Percentiles rank a stretch among this genome's conserved stretches.
phyloP scores from a whole-genome alignment of 2,113 vertebrate species.

The Hipposideros armiger region DNA sequence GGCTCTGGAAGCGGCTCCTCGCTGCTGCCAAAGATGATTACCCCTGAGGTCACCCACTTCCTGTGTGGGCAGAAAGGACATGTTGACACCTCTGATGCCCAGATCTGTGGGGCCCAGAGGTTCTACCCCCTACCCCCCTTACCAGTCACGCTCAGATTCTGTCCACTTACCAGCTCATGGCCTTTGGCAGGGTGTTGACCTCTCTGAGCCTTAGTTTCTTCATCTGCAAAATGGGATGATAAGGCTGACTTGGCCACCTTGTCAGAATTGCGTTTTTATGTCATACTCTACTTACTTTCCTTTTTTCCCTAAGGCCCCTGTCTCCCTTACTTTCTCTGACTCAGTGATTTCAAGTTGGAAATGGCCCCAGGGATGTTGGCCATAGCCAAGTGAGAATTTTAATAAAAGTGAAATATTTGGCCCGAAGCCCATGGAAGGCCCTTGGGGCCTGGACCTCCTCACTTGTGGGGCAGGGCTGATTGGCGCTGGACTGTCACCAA shows the following conservation, averaged over 20 bases:
- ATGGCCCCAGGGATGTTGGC: background rate
- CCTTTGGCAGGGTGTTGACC: background rate
- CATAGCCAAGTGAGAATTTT: background rate
- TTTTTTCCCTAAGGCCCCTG: background rate
- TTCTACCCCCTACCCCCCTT: background rate
- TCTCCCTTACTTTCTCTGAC: background rate
- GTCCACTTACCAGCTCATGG: accelerated
- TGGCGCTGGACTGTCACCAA: background rate
- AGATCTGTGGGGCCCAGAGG: background rate
- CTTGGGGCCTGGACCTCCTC: background rate
- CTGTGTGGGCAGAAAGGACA: background rate
- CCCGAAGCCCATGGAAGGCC: background rate
- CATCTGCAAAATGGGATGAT: background rate
- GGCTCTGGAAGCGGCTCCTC: background rate
- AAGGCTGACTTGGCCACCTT: accelerated
- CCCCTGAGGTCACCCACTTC: background rate
- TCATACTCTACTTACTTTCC: background rate
- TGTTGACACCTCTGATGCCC: background rate
- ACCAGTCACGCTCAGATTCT: accelerated
- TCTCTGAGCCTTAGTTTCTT: background rate
- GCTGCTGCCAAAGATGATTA: background rate
- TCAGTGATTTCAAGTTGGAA: background rate
- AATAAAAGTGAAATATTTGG: background rate
- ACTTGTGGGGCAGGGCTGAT: background rate
- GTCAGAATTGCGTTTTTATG: background rate